A percentile compares a stretch with the other conserved stretches of the same genome.
Evolutionary conservation across 2,888 invertebrate genomes (phyloP).

Genomic region (Danaus chrysippus): DNA sequence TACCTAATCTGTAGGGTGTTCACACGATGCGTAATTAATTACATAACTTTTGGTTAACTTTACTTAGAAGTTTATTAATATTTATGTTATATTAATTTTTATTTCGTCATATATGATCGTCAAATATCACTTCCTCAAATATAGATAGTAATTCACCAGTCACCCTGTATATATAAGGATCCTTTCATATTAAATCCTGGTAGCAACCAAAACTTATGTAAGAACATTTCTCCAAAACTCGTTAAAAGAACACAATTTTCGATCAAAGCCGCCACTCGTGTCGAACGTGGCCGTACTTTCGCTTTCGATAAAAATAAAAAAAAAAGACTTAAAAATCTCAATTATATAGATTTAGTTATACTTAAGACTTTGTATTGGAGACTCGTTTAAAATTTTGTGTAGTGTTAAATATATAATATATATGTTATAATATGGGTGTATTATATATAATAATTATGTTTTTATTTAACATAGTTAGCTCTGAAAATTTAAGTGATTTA

Average conservation of each 20-base stretch:
- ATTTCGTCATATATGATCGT: no score
- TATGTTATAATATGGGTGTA: background rate
- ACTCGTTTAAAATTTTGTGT: background rate
- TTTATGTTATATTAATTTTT: no score
- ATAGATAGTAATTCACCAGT: no score
- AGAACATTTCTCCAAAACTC: slow-evolving; percentile 64
- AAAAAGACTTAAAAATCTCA: background rate
- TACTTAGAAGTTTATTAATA: no score
- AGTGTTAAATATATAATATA: background rate
- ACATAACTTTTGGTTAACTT: no score
- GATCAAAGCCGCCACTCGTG: slow-evolving; percentile 56
- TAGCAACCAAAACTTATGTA: slow-evolving; percentile 54
- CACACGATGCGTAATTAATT: no score
- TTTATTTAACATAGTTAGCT: no score
- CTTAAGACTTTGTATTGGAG: slow-evolving; percentile 10
- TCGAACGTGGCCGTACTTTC: slow-evolving; percentile 55
- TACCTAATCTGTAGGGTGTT: no score
- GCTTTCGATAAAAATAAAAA: slow-evolving; percentile 33
- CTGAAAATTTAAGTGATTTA: no score
- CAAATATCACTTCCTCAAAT: no score
- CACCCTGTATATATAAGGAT: background rate
- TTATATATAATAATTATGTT: no score
- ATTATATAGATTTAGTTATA: slow-evolving; percentile 10
- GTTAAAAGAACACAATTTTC: slow-evolving; percentile 48
- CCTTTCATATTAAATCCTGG: background rate